Conservation (phyloP, 2,888 invertebrate species). For the Agrotis clavis region DNA sequence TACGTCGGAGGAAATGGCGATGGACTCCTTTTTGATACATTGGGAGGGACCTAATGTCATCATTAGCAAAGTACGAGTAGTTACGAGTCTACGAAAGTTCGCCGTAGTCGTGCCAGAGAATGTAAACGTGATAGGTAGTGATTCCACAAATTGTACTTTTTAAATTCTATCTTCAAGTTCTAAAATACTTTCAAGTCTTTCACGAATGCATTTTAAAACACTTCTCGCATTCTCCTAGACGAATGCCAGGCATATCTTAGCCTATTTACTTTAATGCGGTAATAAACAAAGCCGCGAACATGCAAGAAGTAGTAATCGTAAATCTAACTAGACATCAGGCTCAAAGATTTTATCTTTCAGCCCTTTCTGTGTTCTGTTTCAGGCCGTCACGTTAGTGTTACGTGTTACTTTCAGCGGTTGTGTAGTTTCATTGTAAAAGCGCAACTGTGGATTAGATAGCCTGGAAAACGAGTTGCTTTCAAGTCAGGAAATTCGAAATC, state of each 20-base stretch:
- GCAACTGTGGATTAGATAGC: background rate
- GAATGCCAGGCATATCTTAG: constrained; percentile 49
- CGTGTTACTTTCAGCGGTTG: constrained; percentile 40
- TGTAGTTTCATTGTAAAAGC: constrained; percentile 19
- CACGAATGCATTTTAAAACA: constrained; percentile 29
- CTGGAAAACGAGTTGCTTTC: background rate
- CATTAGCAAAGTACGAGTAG: constrained; percentile 51
- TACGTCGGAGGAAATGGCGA: constrained; percentile 32
- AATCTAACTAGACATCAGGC: constrained; percentile 51
- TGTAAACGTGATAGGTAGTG: constrained; percentile 31
- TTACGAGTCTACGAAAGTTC: constrained; percentile 40
- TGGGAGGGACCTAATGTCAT: constrained; percentile 40
- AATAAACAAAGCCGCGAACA: constrained; percentile 51
- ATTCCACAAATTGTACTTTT: constrained; percentile 27
- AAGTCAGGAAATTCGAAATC: background rate
- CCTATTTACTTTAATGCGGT: constrained; percentile 52
- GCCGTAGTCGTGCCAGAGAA: constrained; percentile 25
- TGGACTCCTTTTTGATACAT: constrained; percentile 31
- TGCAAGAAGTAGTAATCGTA: constrained; percentile 57
- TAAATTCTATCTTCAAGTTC: constrained; percentile 22
- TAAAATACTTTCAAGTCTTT: constrained; percentile 26
- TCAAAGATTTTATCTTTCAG: constrained; percentile 57
- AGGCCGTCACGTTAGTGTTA: constrained; percentile 40
- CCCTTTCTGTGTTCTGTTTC: constrained; percentile 48
- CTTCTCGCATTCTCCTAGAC: constrained; percentile 43